These are phyloP conservation scores for Nothoprocta perdicaria DNA, from an alignment of 2,113 vertebrate genomes.

Conservation along the genomic window DNA sequence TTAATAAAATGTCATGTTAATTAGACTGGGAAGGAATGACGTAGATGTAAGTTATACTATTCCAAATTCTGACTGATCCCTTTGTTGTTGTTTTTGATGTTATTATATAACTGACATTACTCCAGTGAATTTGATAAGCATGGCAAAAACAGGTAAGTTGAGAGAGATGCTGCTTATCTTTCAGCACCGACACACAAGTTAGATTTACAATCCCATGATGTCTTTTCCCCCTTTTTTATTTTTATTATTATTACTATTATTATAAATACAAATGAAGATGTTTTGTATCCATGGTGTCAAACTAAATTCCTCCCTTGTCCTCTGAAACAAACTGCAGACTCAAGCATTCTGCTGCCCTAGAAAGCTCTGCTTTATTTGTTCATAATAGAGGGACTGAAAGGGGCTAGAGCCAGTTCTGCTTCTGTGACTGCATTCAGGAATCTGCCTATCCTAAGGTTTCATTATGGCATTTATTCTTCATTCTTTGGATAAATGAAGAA, in stretches of 20 bases:
- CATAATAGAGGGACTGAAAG: background rate
- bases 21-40: background rate
- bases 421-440: slow-evolving; percentile 43
- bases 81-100: slow-evolving; percentile 25
- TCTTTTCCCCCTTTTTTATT: slow-evolving; percentile 7
- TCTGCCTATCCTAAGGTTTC: slow-evolving; percentile 15
- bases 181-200: slow-evolving; percentile 55
- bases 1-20: background rate
- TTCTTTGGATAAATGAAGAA: slow-evolving; percentile 56
- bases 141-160: slow-evolving; percentile 42
- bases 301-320: slow-evolving; percentile 21
- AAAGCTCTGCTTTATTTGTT: background rate
- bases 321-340: background rate
- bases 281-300: slow-evolving; percentile 24
- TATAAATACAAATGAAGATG: slow-evolving; percentile 12
- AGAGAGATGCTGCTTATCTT: slow-evolving; percentile 54
- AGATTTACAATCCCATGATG: slow-evolving; percentile 45
- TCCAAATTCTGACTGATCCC: background rate
- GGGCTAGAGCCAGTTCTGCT: background rate
- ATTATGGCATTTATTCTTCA: background rate
- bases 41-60: background rate
- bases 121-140: slow-evolving; percentile 61
- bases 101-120: slow-evolving; percentile 62
- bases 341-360: background rate
- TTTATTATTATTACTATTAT: slow-evolving; percentile 14